A percentile compares a stretch with the other conserved stretches of the same genome.
Conservation (phyloP, 2,113 vertebrate genomes). For the Chamaetylas fuelleborni region DNA sequence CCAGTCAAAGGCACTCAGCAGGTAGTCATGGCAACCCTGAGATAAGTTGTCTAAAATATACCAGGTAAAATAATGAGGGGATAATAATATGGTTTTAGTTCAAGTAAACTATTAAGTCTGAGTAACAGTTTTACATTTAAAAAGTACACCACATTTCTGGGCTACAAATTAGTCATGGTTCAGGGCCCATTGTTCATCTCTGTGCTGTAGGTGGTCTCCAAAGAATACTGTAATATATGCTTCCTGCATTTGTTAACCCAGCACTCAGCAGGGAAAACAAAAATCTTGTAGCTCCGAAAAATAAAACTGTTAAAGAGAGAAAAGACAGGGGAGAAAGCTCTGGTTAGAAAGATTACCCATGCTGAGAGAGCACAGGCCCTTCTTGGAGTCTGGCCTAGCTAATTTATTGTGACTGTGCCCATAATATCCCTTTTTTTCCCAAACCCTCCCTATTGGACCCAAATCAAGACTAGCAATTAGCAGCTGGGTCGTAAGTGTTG, state of each 20-base stretch:
- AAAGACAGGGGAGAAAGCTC: not conserved
- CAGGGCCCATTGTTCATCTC: conserved; percentile 29
- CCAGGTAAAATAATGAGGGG: conserved; percentile 52
- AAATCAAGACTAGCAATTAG: not conserved
- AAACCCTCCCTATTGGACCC: not conserved
- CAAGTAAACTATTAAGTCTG: conserved; percentile 59
- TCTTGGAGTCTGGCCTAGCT: not conserved
- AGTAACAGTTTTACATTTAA: conserved; percentile 46
- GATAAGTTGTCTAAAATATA: conserved; percentile 50
- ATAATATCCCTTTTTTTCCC: not conserved
- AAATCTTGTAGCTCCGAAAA: not conserved
- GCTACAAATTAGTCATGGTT: conserved; percentile 40
- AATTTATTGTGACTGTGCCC: not conserved
- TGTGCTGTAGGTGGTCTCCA: conserved; percentile 34
- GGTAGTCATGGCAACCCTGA: conserved; percentile 59
- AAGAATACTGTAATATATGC: conserved; percentile 24
- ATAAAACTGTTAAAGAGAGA: not conserved
- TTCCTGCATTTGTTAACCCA: conserved; percentile 31
- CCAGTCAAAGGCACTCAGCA: conserved; percentile 47
- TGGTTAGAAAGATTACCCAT: not conserved
- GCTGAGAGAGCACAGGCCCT: not conserved
- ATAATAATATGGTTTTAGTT: conserved; percentile 50
- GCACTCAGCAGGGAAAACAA: not conserved
- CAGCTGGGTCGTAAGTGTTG: not conserved
- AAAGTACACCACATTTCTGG: conserved; percentile 12